These are phyloP conservation scores for Hippocampus comes DNA, from an alignment of 2,113 vertebrate species.

Conservation along the genomic window DNA sequence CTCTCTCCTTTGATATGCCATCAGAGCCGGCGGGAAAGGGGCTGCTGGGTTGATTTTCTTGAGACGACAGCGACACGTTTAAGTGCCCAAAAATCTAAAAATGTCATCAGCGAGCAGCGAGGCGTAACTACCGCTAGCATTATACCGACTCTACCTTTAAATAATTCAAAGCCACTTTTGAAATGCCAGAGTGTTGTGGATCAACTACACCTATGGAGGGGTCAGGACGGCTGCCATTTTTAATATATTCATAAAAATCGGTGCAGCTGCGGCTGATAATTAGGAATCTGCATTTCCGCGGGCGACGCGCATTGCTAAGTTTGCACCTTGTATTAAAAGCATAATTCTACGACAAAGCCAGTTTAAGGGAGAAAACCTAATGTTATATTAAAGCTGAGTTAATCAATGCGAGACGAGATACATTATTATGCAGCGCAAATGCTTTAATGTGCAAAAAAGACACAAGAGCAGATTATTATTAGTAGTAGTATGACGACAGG, in stretches of 20 bases:
- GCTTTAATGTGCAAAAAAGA: slow-evolving; percentile 71
- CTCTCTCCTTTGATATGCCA: slow-evolving; percentile 35
- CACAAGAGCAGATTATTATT: slow-evolving; percentile 47
- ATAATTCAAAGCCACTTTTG: slow-evolving; percentile 69
- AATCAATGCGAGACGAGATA: slow-evolving; percentile 69
- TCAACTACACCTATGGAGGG: slow-evolving; percentile 58
- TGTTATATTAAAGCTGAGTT: slow-evolving; percentile 74
- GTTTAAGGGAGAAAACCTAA: slow-evolving; percentile 55
- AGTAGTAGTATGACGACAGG: slow-evolving; percentile 76
- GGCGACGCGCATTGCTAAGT: slow-evolving; percentile 54
- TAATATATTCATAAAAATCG: slow-evolving; percentile 61
- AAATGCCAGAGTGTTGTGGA: slow-evolving; percentile 55
- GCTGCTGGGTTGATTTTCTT: slow-evolving; percentile 3
- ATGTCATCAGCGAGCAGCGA: slow-evolving; percentile 20
- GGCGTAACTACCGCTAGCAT: slow-evolving; percentile 41
- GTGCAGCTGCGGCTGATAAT: slow-evolving; percentile 55
- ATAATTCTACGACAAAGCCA: slow-evolving; percentile 71
- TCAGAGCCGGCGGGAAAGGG: slow-evolving; percentile 29
- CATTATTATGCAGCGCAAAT: slow-evolving; percentile 70
- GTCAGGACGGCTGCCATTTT: slow-evolving; percentile 35
- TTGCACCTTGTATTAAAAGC: slow-evolving; percentile 69
- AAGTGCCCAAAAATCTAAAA: slow-evolving; percentile 26
- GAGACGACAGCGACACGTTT: slow-evolving; percentile 23
- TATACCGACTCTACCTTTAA: slow-evolving; percentile 52
- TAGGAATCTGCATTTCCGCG: slow-evolving; percentile 66